phyloP scores from a whole-genome alignment of 2,797 vertebrate genomes.

The Cossypha niveicapilla region DNA sequence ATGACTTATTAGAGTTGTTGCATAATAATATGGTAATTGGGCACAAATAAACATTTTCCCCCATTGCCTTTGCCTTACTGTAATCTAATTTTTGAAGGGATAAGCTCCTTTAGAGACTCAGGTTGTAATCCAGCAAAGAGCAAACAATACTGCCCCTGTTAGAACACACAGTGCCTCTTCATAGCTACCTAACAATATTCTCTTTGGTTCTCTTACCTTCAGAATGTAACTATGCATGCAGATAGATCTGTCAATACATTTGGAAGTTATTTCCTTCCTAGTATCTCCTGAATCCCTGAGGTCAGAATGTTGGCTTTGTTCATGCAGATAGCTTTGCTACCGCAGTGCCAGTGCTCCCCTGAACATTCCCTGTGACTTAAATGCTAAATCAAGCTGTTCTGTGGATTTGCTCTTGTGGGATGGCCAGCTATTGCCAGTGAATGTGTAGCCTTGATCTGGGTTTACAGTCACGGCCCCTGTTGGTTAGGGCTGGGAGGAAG shows the following conservation, averaged over 20 bases:
- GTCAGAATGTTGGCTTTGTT: neutral
- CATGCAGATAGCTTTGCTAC: neutral
- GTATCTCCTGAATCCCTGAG: neutral
- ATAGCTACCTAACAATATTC: fast-evolving
- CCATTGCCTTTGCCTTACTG: neutral
- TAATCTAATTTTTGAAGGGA: neutral
- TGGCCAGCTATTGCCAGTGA: neutral
- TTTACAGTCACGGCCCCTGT: fast-evolving
- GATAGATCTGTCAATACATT: neutral
- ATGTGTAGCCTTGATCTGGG: neutral
- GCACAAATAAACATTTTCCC: neutral
- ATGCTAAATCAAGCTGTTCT: neutral
- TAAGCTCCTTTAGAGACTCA: neutral
- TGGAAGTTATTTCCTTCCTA: neutral
- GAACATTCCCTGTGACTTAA: neutral
- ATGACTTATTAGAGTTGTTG: neutral
- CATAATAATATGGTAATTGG: neutral
- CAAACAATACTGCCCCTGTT: neutral
- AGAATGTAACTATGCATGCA: neutral
- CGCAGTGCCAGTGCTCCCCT: neutral
- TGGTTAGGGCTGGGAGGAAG: neutral
- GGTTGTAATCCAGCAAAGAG: neutral
- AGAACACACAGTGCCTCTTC: neutral
- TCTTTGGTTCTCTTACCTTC: neutral
- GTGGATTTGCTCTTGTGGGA: neutral